Conservation (phyloP, 2,113 vertebrate genomes). For the Mionectes macconnelli region DNA sequence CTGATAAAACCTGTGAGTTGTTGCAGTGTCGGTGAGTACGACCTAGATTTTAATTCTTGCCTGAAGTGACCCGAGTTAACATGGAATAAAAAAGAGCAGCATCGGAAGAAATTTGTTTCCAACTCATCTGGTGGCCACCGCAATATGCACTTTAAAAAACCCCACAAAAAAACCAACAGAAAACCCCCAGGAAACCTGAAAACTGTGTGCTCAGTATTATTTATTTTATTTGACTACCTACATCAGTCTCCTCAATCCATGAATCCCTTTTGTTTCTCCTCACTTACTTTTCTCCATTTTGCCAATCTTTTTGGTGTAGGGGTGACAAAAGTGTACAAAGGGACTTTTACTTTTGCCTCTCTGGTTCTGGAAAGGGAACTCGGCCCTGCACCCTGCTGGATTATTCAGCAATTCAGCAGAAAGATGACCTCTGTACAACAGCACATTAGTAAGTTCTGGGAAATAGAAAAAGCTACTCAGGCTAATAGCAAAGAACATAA, state of each 20-base stretch:
- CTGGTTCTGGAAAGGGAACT: background rate
- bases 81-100: background rate
- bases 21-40: background rate
- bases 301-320: background rate
- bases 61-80: background rate
- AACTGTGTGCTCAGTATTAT: background rate
- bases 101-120: background rate
- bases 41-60: background rate
- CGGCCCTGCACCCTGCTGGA: background rate
- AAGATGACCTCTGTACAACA: background rate
- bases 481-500: conserved; percentile 43
- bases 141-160: background rate
- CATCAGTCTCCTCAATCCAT: background rate
- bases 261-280: background rate
- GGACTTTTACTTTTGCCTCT: background rate
- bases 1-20: background rate
- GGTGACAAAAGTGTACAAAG: background rate
- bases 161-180: background rate
- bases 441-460: background rate
- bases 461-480: conserved; percentile 5
- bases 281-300: background rate
- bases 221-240: background rate
- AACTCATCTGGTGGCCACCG: background rate
- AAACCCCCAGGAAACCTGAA: background rate
- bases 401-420: background rate